phyloP scores from a whole-genome alignment of 1,140 invertebrate genomes.

The Drosophila sp. region DNA sequence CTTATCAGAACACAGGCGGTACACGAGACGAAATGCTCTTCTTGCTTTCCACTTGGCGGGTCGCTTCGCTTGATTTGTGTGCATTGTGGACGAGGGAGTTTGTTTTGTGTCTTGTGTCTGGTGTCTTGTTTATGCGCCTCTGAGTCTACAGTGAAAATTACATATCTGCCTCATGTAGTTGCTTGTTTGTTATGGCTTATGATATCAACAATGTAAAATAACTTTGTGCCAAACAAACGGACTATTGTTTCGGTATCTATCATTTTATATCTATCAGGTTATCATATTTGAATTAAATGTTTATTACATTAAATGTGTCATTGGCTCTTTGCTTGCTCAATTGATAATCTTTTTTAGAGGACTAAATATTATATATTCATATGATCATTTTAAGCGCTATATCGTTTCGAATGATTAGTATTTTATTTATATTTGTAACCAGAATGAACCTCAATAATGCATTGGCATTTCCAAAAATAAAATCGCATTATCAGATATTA shows the following conservation, averaged over 20 bases:
- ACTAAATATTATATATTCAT: too few species aligned
- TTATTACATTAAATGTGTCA: too few species aligned
- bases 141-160: constrained; percentile 37
- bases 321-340: too few species aligned
- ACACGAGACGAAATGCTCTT: constrained; percentile 50
- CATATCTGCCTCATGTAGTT: constrained; percentile 30
- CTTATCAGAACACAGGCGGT: constrained; percentile 52
- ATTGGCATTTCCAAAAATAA: too few species aligned
- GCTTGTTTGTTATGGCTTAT: constrained; percentile 12
- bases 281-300: too few species aligned
- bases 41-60: constrained; percentile 45
- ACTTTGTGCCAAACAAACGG: not conserved
- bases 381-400: too few species aligned
- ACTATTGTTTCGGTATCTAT: constrained; percentile 1
- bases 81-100: constrained; percentile 20
- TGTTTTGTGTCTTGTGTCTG: constrained; percentile 5
- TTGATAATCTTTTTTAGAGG: too few species aligned
- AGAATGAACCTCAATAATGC: too few species aligned
- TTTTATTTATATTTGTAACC: too few species aligned
- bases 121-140: constrained; percentile 36
- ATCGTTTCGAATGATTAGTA: too few species aligned
- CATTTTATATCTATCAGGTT: too few species aligned
- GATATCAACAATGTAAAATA: constrained; percentile 7
- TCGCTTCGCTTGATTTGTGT: constrained; percentile 65
- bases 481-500: too few species aligned